phyloP scores from a whole-genome alignment of 1,140 invertebrate species.

The Cotesia glomerata region DNA sequence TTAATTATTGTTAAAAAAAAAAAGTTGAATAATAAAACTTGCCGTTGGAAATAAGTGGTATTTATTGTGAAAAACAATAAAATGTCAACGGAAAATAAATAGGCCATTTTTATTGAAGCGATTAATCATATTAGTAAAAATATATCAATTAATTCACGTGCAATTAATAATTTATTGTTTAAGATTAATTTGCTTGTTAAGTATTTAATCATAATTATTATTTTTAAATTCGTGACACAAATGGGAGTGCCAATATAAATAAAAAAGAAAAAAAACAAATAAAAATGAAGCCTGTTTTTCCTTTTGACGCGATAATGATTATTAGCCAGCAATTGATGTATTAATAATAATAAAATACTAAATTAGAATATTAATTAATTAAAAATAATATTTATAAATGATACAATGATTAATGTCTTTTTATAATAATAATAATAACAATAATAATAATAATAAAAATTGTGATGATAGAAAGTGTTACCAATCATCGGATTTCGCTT shows the following conservation, averaged over 20 bases:
- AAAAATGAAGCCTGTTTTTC: neutral
- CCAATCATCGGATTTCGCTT: conserved; percentile 20
- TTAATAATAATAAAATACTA: conserved; percentile 2
- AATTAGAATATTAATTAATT: neutral
- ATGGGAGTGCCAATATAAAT: neutral
- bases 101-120: neutral
- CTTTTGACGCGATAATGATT: neutral
- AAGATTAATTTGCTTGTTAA: too few relatives aligned
- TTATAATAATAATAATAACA: neutral
- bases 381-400: too few relatives aligned
- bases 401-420: too few relatives aligned
- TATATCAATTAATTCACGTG: too few relatives aligned
- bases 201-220: neutral
- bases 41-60: too few relatives aligned
- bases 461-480: conserved; percentile 31
- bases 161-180: too few relatives aligned
- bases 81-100: neutral
- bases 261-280: neutral
- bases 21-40: too few relatives aligned
- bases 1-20: conserved; percentile 23
- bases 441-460: conserved; percentile 16
- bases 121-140: too few relatives aligned
- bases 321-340: neutral
- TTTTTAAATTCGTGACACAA: neutral
- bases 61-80: too few relatives aligned